Conservation (phyloP, 1,140 invertebrate species). For the Hylyphantes graminicola region DNA sequence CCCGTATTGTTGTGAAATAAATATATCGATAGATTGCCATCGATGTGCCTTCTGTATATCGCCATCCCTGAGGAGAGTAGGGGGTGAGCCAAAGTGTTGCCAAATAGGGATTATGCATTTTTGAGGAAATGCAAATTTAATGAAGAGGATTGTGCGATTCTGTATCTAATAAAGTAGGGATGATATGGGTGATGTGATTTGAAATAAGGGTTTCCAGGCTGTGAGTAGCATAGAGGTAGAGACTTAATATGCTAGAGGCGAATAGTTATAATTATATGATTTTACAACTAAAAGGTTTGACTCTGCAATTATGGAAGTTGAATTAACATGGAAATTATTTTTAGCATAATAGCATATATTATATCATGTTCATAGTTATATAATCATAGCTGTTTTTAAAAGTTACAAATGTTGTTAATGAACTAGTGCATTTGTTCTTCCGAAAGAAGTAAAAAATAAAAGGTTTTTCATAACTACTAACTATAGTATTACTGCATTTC, state of each 20-base stretch:
- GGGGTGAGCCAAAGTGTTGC: conserved; percentile 29
- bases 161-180: background rate
- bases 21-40: background rate
- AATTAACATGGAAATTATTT: background rate
- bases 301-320: background rate
- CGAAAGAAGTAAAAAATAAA: no score
- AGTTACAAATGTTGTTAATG: no score
- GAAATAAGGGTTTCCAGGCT: background rate
- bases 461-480: no score
- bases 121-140: conserved; percentile 36
- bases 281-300: background rate
- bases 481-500: no score
- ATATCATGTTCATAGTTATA: no score
- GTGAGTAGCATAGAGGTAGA: background rate
- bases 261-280: background rate
- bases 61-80: conserved; percentile 13
- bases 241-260: background rate
- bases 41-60: no score
- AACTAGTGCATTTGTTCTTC: no score
- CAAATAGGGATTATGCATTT: conserved; percentile 23
- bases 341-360: no score
- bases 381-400: no score
- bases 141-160: conserved; percentile 9
- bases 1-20: conserved; percentile 39
- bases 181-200: no score